phyloP scores from a whole-genome alignment of 1,140 invertebrate genomes.

The Calliopsis andreniformis region DNA sequence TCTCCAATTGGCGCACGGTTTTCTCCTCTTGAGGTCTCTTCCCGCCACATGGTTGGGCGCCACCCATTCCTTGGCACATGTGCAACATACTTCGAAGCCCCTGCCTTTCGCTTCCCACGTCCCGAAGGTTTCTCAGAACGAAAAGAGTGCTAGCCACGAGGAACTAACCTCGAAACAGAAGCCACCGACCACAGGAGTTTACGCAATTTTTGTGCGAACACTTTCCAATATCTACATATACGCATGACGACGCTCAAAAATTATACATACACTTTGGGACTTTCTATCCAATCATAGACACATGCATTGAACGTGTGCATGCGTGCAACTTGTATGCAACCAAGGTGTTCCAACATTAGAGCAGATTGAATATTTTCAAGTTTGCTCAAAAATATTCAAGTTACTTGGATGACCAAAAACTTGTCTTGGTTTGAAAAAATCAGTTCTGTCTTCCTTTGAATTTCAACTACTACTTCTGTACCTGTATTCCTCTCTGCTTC shows the following conservation, averaged over 20 bases:
- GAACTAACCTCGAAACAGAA: conserved; percentile 31
- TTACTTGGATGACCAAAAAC: too few species aligned
- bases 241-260: neutral
- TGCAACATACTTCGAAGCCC: conserved; percentile 55
- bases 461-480: too few species aligned
- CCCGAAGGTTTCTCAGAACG: conserved; percentile 62
- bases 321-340: too few species aligned
- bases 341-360: too few species aligned
- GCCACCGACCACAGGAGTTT: neutral
- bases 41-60: conserved; percentile 64
- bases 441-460: too few species aligned
- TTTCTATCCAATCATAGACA: too few species aligned
- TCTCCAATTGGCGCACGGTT: neutral
- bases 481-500: too few species aligned
- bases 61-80: conserved; percentile 69
- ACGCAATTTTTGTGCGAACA: neutral
- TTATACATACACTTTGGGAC: too few species aligned
- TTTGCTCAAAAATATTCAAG: too few species aligned
- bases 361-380: too few species aligned
- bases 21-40: conserved; percentile 39
- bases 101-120: conserved; percentile 71
- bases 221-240: neutral
- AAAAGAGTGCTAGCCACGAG: conserved; percentile 37
- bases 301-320: too few species aligned
- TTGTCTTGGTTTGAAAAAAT: too few species aligned